Evolutionary conservation across 2,113 vertebrate species (phyloP).

Genomic region (Jacana jacana): DNA sequence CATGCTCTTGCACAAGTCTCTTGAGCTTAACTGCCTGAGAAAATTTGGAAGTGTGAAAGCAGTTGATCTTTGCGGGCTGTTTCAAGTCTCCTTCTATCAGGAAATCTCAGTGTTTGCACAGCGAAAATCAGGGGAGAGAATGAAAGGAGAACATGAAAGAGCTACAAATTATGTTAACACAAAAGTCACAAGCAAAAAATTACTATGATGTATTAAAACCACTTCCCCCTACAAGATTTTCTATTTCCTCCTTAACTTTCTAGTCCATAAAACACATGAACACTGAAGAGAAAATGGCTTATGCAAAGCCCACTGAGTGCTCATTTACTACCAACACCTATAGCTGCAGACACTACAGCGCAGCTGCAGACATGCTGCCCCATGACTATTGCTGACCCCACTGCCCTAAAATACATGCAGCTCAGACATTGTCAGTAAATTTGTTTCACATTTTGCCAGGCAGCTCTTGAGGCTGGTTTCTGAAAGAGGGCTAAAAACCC

Average conservation of each 20-base stretch:
- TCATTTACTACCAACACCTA: not conserved
- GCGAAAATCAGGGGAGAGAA: constrained; percentile 16
- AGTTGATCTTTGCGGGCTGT: not conserved
- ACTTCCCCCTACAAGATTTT: constrained; percentile 9
- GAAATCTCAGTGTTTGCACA: constrained; percentile 23
- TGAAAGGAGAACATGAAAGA: constrained; percentile 15
- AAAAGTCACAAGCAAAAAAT: constrained; percentile 27
- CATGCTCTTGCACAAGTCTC: not conserved
- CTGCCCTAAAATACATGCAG: not conserved
- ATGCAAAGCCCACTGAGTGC: not conserved
- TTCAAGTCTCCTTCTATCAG: constrained; percentile 15
- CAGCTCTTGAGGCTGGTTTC: not conserved
- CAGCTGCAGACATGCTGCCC: not conserved
- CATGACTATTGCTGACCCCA: not conserved
- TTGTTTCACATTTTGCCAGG: not conserved
- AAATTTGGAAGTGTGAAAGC: constrained; percentile 38
- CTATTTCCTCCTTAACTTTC: constrained; percentile 16
- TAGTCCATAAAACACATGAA: not conserved
- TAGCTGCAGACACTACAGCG: not conserved
- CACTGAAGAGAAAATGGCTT: not conserved
- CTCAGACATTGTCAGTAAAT: not conserved
- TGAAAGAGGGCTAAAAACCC: not conserved
- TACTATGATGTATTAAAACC: not conserved
- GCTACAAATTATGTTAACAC: constrained; percentile 37
- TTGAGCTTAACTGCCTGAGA: constrained; percentile 38